Conservation (phyloP, 2,113 vertebrate genomes). For the Phyllostomus hastatus region DNA sequence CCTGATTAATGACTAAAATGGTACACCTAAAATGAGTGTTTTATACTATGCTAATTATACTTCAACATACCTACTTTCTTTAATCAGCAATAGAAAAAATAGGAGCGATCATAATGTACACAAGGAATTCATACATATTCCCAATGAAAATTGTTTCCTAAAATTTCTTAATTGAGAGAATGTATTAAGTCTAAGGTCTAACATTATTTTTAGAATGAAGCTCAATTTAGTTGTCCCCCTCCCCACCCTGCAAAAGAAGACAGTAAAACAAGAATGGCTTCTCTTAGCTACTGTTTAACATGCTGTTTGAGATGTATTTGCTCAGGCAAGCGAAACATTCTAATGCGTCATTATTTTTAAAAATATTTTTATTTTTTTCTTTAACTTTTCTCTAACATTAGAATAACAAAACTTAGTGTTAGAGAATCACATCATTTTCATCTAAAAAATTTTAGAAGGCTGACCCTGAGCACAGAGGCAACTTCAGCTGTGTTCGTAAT, state of each 20-base stretch:
- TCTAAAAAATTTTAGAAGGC: neutral
- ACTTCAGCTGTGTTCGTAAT: neutral
- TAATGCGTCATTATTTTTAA: neutral
- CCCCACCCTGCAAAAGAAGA: neutral
- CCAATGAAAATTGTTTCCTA: neutral
- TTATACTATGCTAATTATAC: neutral
- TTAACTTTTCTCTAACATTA: neutral
- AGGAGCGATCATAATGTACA: neutral
- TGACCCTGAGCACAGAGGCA: neutral
- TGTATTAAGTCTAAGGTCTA: neutral
- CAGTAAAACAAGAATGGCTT: neutral
- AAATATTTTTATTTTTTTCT: neutral
- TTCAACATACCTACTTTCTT: neutral
- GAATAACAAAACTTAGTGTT: neutral
- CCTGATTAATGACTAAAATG: neutral
- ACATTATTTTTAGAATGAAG: slow-evolving; percentile 22
- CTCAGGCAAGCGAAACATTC: neutral
- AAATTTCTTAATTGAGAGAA: neutral
- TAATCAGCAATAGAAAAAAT: neutral
- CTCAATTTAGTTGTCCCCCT: neutral
- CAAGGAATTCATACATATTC: neutral
- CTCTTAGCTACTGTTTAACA: neutral
- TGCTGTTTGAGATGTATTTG: neutral
- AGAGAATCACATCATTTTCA: neutral
- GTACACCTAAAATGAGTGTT: neutral